These are phyloP conservation scores for Choreutis nemorana DNA, from an alignment of 2,888 invertebrate species.

Conservation along the genomic window DNA sequence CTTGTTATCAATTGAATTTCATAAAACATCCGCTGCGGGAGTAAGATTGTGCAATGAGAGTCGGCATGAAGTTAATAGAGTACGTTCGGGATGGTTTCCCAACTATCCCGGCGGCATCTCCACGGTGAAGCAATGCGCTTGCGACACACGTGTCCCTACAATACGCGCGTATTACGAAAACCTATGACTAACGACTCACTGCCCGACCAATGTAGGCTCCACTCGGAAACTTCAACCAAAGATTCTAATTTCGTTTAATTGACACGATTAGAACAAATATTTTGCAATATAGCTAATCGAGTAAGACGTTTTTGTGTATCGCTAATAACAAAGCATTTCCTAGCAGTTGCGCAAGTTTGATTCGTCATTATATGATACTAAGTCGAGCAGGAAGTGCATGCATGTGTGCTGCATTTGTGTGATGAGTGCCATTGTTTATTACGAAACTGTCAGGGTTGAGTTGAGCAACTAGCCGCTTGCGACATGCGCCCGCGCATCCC, in stretches of 20 bases:
- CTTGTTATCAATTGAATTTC: conserved; percentile 33
- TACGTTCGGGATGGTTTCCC: conserved; percentile 62
- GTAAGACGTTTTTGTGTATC: conserved; percentile 39
- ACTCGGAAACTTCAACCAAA: conserved; percentile 22
- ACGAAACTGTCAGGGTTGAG: conserved; percentile 63
- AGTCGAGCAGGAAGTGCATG: conserved; percentile 62
- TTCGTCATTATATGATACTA: conserved; percentile 36
- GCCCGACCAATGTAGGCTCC: conserved; percentile 12
- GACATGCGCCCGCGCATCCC: conserved; percentile 50
- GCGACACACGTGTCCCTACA: conserved; percentile 61
- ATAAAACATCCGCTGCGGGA: conserved; percentile 33
- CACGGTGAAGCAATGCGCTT: conserved; percentile 51
- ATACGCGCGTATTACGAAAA: conserved; percentile 63
- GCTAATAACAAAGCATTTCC: conserved; percentile 34
- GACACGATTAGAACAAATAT: conserved; percentile 17
- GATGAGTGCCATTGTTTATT: conserved; percentile 55
- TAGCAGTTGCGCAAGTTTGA: conserved; percentile 42
- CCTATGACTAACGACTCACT: conserved; percentile 48
- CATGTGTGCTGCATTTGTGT: conserved; percentile 59
- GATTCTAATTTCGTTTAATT: too few species aligned
- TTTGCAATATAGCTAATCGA: too few species aligned
- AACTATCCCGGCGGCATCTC: conserved; percentile 51
- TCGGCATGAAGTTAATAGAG: conserved; percentile 57
- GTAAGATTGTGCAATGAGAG: conserved; percentile 36
- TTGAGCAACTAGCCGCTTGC: conserved; percentile 56